Base-by-base conservation (phyloP, 2,797 vertebrate genomes). In the Pelodytes ibericus region DNA sequence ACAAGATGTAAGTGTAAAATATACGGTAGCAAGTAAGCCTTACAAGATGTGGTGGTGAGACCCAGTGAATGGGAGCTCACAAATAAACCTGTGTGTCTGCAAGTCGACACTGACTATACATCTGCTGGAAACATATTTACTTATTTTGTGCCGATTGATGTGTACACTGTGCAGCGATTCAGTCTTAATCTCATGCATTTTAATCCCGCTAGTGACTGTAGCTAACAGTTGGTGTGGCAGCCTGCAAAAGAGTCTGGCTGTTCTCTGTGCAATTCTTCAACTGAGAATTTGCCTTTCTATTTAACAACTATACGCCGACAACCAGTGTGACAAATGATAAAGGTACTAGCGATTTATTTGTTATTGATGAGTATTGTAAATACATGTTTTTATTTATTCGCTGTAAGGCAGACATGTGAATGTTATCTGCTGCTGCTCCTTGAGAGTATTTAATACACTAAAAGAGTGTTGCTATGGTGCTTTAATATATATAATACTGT, bases 121-220 rank as follows among this genome's bases (percentile, higher is more conserved):
- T n/a, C n/a, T n/a, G n/a, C n/a, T n/a, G n/a, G 33, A 13, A 13
- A 16, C 49, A 8, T 4, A 24, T 53, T n/a, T 30, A 70, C 81
- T 88, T 87, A 80, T 59, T 82, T 83, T 84, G 83, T 77, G 33
- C 86, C 80, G 41, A 75, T 74, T 80, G 62, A 9, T 83, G 80
- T 65, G 60, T 78, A 68, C 79, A 73, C 61, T 62, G 41, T 86
- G 83, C 64, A 85, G 80, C 88, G 81, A 72, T 82, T 84, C 82
- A 75, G 29, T 75, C 80, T 84, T 88, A 91, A 88, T 89, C 85
- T 90, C 77, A 84, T 80, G 72, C 74, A 74, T 83, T 64, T 87
- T 88, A 89, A 88, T 89, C 86, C 85, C 84, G 80, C 79, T 79
- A 85, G 82, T 82, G 86, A 88, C 86, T 81, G 81, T 72, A 83